These are phyloP conservation scores for Myodes glareolus DNA, from an alignment of 2,113 vertebrate genomes.

Conservation along the genomic window DNA sequence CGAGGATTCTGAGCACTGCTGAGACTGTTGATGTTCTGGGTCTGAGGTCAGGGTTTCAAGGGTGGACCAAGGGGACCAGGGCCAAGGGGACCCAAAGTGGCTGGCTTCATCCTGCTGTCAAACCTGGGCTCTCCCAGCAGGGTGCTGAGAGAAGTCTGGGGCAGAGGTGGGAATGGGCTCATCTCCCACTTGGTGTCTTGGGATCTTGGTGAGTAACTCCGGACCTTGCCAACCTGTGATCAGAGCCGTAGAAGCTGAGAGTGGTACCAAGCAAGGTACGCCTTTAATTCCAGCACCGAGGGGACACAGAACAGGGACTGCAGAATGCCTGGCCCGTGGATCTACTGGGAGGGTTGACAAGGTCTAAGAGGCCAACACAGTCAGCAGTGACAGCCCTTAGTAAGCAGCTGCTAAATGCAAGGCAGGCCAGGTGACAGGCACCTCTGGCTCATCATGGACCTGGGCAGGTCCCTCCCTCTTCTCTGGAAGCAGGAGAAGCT, in stretches of 20 bases:
- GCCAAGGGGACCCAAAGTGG: not conserved
- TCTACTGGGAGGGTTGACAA: not conserved
- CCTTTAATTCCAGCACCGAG: not conserved
- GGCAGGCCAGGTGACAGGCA: not conserved
- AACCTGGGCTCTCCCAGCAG: rapidly evolving
- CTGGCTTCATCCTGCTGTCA: not conserved
- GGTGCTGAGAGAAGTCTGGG: no score
- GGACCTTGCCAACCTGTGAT: not conserved
- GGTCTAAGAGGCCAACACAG: not conserved
- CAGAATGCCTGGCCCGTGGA: not conserved
- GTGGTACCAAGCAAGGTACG: not conserved
- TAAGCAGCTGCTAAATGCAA: rapidly evolving
- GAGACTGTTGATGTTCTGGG: rapidly evolving
- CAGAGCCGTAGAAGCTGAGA: not conserved
- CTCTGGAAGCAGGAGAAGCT: no score
- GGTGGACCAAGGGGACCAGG: not conserved
- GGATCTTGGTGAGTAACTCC: not conserved
- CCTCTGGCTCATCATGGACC: rapidly evolving
- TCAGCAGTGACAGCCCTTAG: rapidly evolving
- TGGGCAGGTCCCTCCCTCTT: not conserved
- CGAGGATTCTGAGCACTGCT: rapidly evolving
- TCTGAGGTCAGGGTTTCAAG: not conserved
- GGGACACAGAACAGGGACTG: not conserved
- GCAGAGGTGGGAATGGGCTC: no score
- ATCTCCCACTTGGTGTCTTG: not conserved